These are phyloP conservation scores for Tipula lateralis DNA, from an alignment of 2,888 invertebrate genomes.

Conservation along the genomic window DNA sequence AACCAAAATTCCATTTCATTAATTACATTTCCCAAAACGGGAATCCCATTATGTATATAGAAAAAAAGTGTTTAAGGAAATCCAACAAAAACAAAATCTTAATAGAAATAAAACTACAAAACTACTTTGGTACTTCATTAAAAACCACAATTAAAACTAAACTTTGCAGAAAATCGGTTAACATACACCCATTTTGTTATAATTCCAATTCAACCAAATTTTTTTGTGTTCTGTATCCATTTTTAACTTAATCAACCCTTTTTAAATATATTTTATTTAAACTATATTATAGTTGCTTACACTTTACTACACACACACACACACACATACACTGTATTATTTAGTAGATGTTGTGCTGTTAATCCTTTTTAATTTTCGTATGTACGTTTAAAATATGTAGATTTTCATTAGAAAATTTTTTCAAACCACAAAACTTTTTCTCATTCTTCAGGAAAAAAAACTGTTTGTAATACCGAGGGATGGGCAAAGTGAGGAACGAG, in stretches of 20 bases:
- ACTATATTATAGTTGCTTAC: background rate
- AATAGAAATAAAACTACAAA: background rate
- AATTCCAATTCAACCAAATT: background rate
- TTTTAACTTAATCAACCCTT: conserved; percentile 14
- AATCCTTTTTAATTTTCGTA: background rate
- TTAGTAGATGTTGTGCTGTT: background rate
- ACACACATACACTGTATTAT: background rate
- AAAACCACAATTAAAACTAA: conserved; percentile 7
- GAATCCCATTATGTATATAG: background rate
- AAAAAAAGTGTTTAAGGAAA: background rate
- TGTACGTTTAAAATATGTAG: background rate
- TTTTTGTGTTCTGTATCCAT: background rate
- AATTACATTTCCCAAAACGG: conserved; percentile 24
- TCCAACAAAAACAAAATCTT: background rate
- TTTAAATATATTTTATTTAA: too few relatives aligned
- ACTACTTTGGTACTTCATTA: background rate
- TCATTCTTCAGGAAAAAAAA: background rate
- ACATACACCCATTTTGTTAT: background rate
- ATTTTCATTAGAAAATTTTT: background rate
- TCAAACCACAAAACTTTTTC: conserved; percentile 11
- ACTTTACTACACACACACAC: background rate
- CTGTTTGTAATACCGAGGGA: background rate
- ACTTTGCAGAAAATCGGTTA: conserved; percentile 24
- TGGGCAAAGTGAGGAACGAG: background rate
- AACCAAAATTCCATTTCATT: background rate